phyloP scores from a whole-genome alignment of 2,888 invertebrate species.

The Eupithecia tripunctaria region DNA sequence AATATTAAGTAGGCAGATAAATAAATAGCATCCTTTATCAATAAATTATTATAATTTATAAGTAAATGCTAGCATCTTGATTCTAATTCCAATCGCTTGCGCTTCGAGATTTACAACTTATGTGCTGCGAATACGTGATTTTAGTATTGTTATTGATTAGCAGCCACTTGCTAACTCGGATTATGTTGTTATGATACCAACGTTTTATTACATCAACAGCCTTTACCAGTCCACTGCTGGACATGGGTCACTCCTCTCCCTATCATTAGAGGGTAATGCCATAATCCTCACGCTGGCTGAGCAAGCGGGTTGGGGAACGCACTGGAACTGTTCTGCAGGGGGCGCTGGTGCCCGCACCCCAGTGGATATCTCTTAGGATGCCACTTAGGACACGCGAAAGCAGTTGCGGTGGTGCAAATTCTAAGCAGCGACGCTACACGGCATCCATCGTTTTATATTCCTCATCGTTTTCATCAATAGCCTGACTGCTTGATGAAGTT shows the following conservation, averaged over 20 bases:
- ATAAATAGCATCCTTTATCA: not conserved
- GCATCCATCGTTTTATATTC: not conserved
- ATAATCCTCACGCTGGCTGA: too few species aligned
- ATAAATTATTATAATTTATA: constrained; percentile 48
- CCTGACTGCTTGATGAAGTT: not conserved
- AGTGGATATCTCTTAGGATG: too few species aligned
- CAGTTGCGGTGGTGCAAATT: too few species aligned
- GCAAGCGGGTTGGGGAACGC: too few species aligned
- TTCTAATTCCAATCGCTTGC: constrained; percentile 27
- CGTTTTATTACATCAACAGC: not conserved
- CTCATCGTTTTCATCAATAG: not conserved
- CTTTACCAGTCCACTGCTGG: too few species aligned
- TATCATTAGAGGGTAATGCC: too few species aligned
- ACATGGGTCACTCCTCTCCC: too few species aligned
- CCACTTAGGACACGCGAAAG: too few species aligned
- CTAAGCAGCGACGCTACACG: too few species aligned
- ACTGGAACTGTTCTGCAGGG: too few species aligned
- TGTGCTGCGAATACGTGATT: constrained; percentile 60
- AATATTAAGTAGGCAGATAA: not conserved
- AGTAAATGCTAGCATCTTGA: constrained; percentile 18
- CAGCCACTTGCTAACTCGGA: constrained; percentile 17
- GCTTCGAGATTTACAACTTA: constrained; percentile 53
- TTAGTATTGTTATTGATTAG: constrained; percentile 34
- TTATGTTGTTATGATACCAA: not conserved
- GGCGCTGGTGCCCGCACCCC: too few species aligned